A percentile compares a stretch with the other conserved stretches of the same genome.
Evolutionary conservation across 2,113 vertebrate species (phyloP).

Genomic region (Chaetodon trifascialis): DNA sequence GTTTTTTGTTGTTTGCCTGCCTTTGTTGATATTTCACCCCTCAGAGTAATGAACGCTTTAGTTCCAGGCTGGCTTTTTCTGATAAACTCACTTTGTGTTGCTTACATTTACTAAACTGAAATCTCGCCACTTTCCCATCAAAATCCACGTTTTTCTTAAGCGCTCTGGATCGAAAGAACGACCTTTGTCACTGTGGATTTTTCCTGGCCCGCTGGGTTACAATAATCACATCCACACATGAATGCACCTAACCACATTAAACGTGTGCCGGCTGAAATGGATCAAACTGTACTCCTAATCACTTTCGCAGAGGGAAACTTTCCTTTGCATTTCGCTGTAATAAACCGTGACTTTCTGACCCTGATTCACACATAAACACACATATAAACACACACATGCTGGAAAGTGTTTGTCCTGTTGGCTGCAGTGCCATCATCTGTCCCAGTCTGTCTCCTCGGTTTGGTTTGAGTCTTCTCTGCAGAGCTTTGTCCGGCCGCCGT

Average conservation of each 20-base stretch:
- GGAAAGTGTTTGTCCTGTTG: slow-evolving; percentile 49
- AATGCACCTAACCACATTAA: neutral
- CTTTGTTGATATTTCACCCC: neutral
- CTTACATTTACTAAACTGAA: neutral
- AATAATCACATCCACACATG: neutral
- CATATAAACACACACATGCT: neutral
- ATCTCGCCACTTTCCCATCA: neutral
- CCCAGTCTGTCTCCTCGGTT: slow-evolving; percentile 61
- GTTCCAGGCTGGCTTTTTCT: neutral
- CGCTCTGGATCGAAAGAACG: neutral
- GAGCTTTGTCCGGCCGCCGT: slow-evolving; percentile 35
- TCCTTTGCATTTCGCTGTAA: neutral
- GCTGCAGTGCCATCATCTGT: slow-evolving; percentile 57
- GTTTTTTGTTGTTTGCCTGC: neutral
- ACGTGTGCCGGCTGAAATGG: neutral
- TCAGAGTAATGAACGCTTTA: neutral
- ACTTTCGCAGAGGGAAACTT: neutral
- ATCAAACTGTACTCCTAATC: neutral
- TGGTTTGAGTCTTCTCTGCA: slow-evolving; percentile 47
- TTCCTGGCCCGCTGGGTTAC: neutral
- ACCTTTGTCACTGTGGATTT: neutral
- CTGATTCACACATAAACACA: neutral
- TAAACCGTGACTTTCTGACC: slow-evolving; percentile 2
- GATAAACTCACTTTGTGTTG: neutral
- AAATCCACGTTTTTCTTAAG: neutral